Base-by-base conservation (phyloP, 2,113 vertebrate genomes). In the Mola mola region DNA sequence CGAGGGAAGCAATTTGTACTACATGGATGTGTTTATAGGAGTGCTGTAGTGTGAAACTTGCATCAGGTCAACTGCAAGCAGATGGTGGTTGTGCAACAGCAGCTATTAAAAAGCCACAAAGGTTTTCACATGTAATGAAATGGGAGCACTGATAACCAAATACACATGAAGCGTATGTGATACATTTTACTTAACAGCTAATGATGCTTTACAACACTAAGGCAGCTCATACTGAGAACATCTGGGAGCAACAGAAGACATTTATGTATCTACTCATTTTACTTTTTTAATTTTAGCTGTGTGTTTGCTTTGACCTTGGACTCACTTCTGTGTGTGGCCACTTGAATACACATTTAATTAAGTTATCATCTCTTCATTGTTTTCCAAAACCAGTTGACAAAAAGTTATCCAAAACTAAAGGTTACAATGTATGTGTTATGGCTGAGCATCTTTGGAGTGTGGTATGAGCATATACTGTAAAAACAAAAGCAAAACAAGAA, bases 51-150 rank as follows among this genome's bases (percentile, higher is more conserved):
- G 73, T 65, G 57, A 51, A 71, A 67, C 46, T 42, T 47, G 72
- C 78, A 42, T 66, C 55, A 19, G 83, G 81, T 84, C 79, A 84
- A 64, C 60, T 44, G 66, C 75, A n/a, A 75, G 64, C 82, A 85
- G 81, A 84, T 81, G 84, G 82, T 43, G 61, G 69, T 57, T 50
- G 65, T 36, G 58, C 36, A 75, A 58, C 60, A 52, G 55, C 47
- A 17, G 67, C 69, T 77, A 75, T 72, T 82, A 79, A 78, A 83
- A 77, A 76, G 60, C 72, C 79, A 70, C 75, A 65, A 61, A 52
- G 56, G 63, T 78, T 78, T 19, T 64, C 29, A 42, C 31, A 0
- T 74, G 57, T 73, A 78, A 80, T 75, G 34, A 66, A 81, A 72
- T 34, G 44, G 31, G 47, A 37, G 41, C 50, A 69, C 66, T 51